phyloP scores from a whole-genome alignment of 2,888 invertebrate genomes.

The Steinernema carpocapsae region DNA sequence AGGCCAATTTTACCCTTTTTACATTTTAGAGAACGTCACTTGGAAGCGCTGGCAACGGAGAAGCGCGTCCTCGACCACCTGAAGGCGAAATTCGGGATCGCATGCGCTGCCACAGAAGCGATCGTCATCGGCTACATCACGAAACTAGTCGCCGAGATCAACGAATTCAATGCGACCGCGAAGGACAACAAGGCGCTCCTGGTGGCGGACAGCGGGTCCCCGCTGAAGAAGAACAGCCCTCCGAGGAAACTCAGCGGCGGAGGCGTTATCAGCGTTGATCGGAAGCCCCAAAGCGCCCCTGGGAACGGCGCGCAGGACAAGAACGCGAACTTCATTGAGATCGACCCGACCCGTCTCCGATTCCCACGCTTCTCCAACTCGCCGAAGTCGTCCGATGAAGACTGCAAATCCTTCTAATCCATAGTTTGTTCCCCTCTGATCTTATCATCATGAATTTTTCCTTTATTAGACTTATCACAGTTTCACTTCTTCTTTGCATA shows the following conservation, averaged over 20 bases:
- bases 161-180: not conserved
- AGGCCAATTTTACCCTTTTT: not conserved
- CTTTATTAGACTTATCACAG: too few relatives aligned
- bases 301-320: not conserved
- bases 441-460: too few relatives aligned
- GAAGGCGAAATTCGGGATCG: not conserved
- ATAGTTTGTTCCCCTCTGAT: too few relatives aligned
- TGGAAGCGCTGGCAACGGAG: not conserved
- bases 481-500: too few relatives aligned
- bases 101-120: not conserved
- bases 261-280: too few relatives aligned
- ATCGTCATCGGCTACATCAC: not conserved
- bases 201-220: not conserved
- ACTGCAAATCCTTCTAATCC: too few relatives aligned
- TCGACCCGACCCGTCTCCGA: slow-evolving; percentile 13
- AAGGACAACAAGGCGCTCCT: not conserved
- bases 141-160: not conserved
- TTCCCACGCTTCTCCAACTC: slow-evolving; percentile 7
- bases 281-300: not conserved
- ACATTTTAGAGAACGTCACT: not conserved
- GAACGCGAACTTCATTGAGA: slow-evolving; percentile 19
- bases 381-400: slow-evolving; percentile 3
- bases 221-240: not conserved
- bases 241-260: not conserved
- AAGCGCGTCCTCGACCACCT: slow-evolving; percentile 8